Base-by-base conservation (phyloP, 1,140 invertebrate species). In the Lepidotrigona ventralis region DNA sequence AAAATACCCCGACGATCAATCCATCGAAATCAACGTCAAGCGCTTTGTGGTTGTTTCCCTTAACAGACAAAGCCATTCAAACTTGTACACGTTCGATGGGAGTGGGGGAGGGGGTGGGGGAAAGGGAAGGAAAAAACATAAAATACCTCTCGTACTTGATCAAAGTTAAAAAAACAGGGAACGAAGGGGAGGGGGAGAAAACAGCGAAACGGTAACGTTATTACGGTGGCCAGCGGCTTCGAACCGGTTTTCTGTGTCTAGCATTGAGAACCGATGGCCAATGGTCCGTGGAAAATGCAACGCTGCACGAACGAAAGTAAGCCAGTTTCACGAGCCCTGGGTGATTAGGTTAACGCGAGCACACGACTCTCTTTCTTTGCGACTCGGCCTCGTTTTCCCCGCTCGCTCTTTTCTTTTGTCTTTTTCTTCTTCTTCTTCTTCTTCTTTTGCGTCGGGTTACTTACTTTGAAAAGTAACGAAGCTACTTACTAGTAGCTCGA, bases 311-410 rank as follows among this genome's bases (percentile, higher is more conserved):
- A n/a, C 58, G 39, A 39, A 39, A 46, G 39, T 46, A 60, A 63
- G 64, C 68, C 74, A 84, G 83, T 78, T 75, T 83, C 86, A 88
- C 86, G 86, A 82, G 77, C 75, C 51, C 33, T 3, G 29, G 53
- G 63, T 88, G 87, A 87, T 88, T 88, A 85, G 86, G 83, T 88
- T 88, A 88, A 88, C 87, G 79, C 75, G 58, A 79, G 75, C 64
- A 58, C 82, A 53, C 39, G 39, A 87, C 70, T 81, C 70, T 81
- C 81, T 81, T 85, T 79, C 33, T 58, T 15, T 39, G 71, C 12
- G 39, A 14, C 54, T 39, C 56, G 17, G 23, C 51, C 70, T 29
- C 54, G 33, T 87, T 73, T 23, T 3, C 39, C 5, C 39, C 39
- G 5, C 5, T 9, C 39, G 4, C 39, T 0, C 39, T 39, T 39